Evolutionary conservation across 2,888 invertebrate genomes (phyloP), one percentile per base, ranked within the genome.

Genomic region (Erebia palarica): DNA sequence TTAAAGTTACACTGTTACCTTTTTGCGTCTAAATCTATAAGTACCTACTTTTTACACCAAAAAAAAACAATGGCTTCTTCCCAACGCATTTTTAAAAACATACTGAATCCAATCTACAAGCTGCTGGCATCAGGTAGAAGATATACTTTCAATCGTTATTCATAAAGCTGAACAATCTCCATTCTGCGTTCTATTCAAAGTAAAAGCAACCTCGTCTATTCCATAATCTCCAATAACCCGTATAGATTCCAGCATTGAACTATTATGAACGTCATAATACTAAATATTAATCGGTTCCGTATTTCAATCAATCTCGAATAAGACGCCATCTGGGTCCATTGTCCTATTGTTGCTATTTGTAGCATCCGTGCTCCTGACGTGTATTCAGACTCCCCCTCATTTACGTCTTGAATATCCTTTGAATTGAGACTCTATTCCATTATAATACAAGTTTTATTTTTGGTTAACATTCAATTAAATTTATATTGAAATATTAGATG

Each of bases 221-320:
- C 42, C 44, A 57, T 44, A 66, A 66, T 66, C 36, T 66, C 18
- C 55, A 66, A 66, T 47, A 36, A 13, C 57, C 58, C 1, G 49
- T 49, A 69, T 64, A 65, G 57, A 65, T 65, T 61, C 60, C 60
- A 16, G 53, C 36, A 66, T 70, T 61, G 65, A 66, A 47, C 65
- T 18, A 66, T 66, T 65, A 70, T 66, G 60, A 60, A 61, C 60
- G 55, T 44, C 70, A 68, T 71, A 67, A 64, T 70, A 67, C 64
- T 70, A 72, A 69, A 72, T 70, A 74, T 73, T 76, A 77, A 77
- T 75, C 74, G 76, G 61, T 73, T 70, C 67, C 68, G 69, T 73
- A 73, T 76, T 76, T 76, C 73, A 77, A 77, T 77, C 77, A 74
- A 77, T 77, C 75, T 75, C 59, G 63, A 69, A 71, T 73, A 75